phyloP scores from a whole-genome alignment of 2,113 vertebrate species.

The Hoplias malabaricus region DNA sequence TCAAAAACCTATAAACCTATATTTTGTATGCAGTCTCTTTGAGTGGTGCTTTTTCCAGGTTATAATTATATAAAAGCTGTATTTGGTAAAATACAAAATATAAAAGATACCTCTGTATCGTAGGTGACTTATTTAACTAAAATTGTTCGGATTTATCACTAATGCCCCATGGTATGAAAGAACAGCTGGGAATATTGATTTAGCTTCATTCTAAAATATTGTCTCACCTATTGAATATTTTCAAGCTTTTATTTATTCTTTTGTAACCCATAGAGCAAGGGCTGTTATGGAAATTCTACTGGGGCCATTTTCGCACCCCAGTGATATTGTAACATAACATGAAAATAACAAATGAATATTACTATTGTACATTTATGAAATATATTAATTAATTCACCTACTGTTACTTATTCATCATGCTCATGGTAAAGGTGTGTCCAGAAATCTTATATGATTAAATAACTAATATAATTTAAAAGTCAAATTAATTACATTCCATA shows the following conservation, averaged over 20 bases:
- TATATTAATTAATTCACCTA: no score
- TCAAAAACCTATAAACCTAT: background rate
- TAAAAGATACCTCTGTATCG: background rate
- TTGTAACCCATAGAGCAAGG: no score
- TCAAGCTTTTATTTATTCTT: background rate
- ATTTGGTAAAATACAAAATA: background rate
- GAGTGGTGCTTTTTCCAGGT: background rate
- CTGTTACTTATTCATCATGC: no score
- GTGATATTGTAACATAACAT: no score
- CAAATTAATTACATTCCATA: no score
- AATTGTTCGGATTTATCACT: background rate
- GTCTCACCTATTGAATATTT: background rate
- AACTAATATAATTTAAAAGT: no score
- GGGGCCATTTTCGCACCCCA: no score
- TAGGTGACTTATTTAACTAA: background rate
- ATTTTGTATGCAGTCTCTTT: background rate
- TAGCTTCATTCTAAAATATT: background rate
- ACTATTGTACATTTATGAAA: no score
- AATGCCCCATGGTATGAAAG: background rate
- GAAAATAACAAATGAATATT: no score
- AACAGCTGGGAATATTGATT: background rate
- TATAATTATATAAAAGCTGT: background rate
- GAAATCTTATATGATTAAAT: no score
- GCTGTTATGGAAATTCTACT: no score
- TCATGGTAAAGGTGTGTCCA: no score